A percentile compares a stretch with the other conserved stretches of the same genome.
phyloP scores from a whole-genome alignment of 2,113 vertebrate genomes.

The Mystacornis crossleyi region DNA sequence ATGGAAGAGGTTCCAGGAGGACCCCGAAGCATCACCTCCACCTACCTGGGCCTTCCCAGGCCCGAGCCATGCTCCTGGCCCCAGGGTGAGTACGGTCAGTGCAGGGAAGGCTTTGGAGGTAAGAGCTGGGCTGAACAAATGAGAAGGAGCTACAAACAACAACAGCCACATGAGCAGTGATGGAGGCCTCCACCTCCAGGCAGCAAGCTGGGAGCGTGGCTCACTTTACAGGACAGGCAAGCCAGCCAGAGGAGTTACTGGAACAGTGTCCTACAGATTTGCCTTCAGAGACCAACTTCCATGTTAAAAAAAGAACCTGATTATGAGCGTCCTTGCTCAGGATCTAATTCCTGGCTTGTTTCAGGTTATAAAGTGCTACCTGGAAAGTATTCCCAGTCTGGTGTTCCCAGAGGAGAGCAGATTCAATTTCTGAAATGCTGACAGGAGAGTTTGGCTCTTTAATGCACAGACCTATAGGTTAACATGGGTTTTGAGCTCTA shows the following conservation, averaged over 20 bases:
- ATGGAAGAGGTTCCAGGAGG: background rate
- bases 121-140: background rate
- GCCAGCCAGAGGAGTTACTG: background rate
- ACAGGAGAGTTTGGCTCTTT: background rate
- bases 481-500: accelerated
- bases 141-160: background rate
- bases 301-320: background rate
- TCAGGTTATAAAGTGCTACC: background rate
- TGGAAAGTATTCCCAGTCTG: background rate
- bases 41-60: background rate
- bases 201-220: background rate
- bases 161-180: background rate
- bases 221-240: background rate
- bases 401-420: background rate
- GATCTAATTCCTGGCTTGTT: background rate
- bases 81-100: background rate
- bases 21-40: accelerated
- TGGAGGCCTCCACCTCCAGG: background rate
- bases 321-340: background rate
- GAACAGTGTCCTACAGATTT: background rate
- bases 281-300: background rate
- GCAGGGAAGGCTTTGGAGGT: background rate
- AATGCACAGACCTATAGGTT: background rate
- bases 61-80: background rate
- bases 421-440: background rate